These are phyloP conservation scores for Pipistrellus nathusii DNA, from an alignment of 2,797 vertebrate species.

Conservation along the genomic window DNA sequence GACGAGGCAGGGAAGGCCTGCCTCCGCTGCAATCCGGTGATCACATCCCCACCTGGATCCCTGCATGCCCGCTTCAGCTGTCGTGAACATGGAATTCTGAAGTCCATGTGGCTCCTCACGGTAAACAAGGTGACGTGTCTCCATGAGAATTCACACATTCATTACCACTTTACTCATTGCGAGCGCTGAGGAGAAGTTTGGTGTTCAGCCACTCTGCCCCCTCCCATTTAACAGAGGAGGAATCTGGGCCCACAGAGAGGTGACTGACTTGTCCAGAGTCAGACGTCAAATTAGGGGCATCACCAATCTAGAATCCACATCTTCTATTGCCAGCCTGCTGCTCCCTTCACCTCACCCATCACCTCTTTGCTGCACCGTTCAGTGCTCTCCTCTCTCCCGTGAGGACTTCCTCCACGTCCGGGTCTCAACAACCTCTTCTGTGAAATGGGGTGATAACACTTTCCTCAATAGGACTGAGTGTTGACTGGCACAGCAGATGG, in stretches of 20 bases:
- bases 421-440: background rate
- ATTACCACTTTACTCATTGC: background rate
- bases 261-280: background rate
- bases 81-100: conserved; percentile 45
- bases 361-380: background rate
- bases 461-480: background rate
- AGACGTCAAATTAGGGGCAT: background rate
- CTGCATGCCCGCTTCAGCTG: background rate
- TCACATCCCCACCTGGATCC: background rate
- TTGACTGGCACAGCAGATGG: background rate
- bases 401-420: background rate
- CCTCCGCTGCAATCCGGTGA: background rate
- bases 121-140: conserved; percentile 15
- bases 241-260: background rate
- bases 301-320: background rate
- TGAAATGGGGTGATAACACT: background rate
- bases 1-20: background rate
- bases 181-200: background rate
- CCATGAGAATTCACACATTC: background rate
- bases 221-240: background rate
- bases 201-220: background rate
- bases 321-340: background rate
- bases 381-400: background rate
- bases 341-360: background rate
- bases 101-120: conserved; percentile 70